Percentiles rank a stretch among this genome's conserved stretches.
phyloP scores from a whole-genome alignment of 2,888 invertebrate species.

The Tyria jacobaeae region DNA sequence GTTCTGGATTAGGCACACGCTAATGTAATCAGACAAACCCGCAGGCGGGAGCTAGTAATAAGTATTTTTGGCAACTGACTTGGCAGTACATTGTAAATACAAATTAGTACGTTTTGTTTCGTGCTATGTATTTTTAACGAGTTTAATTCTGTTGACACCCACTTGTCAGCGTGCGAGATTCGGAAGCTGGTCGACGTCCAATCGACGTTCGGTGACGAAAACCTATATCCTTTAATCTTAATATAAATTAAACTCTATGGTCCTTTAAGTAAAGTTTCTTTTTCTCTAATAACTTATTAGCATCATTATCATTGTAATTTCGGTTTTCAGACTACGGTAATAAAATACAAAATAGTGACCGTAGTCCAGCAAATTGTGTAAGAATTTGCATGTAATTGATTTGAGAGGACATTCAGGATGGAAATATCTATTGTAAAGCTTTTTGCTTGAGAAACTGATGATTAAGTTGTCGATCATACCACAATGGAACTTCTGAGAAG shows the following conservation, averaged over 20 bases:
- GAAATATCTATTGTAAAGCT: conserved; percentile 8
- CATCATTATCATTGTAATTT: conserved; percentile 24
- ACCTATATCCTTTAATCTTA: conserved; percentile 8
- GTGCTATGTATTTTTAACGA: conserved; percentile 14
- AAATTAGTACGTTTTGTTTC: background rate
- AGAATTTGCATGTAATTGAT: conserved; percentile 29
- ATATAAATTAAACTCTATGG: conserved; percentile 22
- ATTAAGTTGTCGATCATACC: background rate
- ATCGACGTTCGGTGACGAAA: conserved; percentile 43
- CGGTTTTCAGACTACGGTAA: background rate
- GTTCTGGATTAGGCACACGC: too few relatives aligned
- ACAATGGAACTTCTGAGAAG: background rate
- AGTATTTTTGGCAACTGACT: background rate
- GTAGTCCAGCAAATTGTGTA: too few relatives aligned
- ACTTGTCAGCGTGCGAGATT: conserved; percentile 46
- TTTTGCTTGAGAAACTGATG: background rate
- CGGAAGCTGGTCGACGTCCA: conserved; percentile 48
- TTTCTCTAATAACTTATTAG: conserved; percentile 8
- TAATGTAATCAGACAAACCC: too few relatives aligned
- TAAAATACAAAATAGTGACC: background rate
- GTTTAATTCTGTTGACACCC: conserved; percentile 25
- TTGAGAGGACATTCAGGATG: conserved; percentile 39
- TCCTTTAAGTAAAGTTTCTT: conserved; percentile 19
- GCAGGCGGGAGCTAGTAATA: background rate
- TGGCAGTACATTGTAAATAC: conserved; percentile 20